These are phyloP conservation scores for Nymphalis io DNA, from an alignment of 1,140 invertebrate species.

Conservation along the genomic window DNA sequence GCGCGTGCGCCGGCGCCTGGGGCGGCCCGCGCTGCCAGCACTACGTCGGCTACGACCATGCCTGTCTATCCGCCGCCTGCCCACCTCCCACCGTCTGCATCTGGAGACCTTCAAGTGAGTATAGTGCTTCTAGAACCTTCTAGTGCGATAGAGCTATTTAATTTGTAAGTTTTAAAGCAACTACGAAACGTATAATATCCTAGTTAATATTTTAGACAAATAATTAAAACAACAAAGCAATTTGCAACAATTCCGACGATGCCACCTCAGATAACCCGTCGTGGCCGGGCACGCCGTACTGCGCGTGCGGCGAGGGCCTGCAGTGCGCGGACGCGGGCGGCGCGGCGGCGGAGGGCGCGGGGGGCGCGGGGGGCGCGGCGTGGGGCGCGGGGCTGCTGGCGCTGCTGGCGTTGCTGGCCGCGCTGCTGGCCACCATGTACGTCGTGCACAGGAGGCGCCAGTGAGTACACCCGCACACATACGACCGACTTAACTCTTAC, in stretches of 20 bases:
- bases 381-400: slow-evolving; percentile 78
- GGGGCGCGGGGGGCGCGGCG: slow-evolving; percentile 59
- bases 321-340: slow-evolving; percentile 75
- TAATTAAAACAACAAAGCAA: no score
- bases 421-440: slow-evolving; percentile 42
- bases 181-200: no score
- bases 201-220: no score
- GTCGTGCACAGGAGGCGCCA: slow-evolving; percentile 54
- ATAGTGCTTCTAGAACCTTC: background rate
- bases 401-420: slow-evolving; percentile 82
- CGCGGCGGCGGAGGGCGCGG: slow-evolving; percentile 56
- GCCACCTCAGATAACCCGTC: slow-evolving; percentile 36
- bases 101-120: slow-evolving; percentile 53
- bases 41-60: slow-evolving; percentile 82
- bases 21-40: slow-evolving; percentile 80
- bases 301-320: slow-evolving; percentile 80
- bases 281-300: slow-evolving; percentile 64
- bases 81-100: slow-evolving; percentile 55
- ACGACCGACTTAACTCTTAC: no score
- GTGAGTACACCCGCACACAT: slow-evolving; percentile 41
- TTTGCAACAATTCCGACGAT: no score
- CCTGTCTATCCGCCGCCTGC: slow-evolving; percentile 83
- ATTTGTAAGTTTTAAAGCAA: background rate
- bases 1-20: slow-evolving; percentile 79
- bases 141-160: no score